Conservation (phyloP, 2,113 vertebrate species). For the Genyomyrus donnyi region DNA sequence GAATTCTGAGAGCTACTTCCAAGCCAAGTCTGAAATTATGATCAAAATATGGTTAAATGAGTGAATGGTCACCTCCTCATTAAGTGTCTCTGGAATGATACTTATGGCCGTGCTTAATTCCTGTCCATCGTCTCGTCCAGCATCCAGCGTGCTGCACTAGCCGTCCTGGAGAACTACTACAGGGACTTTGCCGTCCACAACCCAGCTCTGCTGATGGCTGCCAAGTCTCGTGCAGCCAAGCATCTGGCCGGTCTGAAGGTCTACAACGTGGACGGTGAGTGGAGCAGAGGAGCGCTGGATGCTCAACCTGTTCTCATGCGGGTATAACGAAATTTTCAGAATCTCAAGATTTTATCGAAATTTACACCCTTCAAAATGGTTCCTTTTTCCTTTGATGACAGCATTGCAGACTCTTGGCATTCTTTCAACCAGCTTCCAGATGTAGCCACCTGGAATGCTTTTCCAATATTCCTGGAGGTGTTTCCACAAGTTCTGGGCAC, state of each 20-base stretch:
- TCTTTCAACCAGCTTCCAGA: background rate
- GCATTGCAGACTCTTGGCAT: background rate
- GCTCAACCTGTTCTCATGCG: background rate
- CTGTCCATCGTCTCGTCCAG: slow-evolving; percentile 46
- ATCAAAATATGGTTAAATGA: background rate
- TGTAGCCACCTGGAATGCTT: background rate
- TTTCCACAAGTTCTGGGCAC: background rate
- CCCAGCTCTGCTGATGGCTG: slow-evolving; percentile 75
- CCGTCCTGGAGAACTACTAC: slow-evolving; percentile 90
- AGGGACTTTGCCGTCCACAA: slow-evolving; percentile 88
- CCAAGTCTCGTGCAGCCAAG: slow-evolving; percentile 79
- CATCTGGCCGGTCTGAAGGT: slow-evolving; percentile 87
- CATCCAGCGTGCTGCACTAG: slow-evolving; percentile 85
- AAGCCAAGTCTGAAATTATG: background rate
- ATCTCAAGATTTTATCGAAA: background rate
- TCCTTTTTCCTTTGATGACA: background rate
- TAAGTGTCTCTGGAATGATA: background rate
- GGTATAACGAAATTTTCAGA: background rate
- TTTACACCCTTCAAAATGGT: background rate
- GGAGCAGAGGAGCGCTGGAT: background rate
- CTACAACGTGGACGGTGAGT: slow-evolving; percentile 83
- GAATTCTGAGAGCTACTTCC: background rate
- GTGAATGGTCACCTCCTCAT: background rate
- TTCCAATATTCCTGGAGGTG: background rate
- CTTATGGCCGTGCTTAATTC: background rate